Evolutionary conservation across 2,888 invertebrate species (phyloP), one percentile per base, ranked within the genome.

Genomic region (Euzophera pinguis): DNA sequence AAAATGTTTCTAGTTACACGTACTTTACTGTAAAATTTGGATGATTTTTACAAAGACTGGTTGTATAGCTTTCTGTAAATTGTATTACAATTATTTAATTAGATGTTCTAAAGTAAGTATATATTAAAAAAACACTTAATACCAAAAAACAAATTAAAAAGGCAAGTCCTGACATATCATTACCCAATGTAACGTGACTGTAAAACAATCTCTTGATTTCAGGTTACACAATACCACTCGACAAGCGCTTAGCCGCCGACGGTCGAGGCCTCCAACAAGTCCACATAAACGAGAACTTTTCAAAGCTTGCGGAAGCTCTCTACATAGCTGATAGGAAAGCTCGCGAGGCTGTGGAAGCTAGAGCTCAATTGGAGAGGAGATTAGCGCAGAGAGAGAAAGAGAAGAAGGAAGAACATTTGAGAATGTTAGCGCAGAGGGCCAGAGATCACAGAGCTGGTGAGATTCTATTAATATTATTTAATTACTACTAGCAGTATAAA

Each of bases 271-370:
- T 99, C 1, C 99, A 99, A 73, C 97, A 97, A 73, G 95, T 97
- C 1, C 99, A 99, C 78, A 98, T 99, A 53, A 99, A 99, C 78
- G 99, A 99, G 78, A 99, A 99, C 82, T 99, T 99, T 85, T 98
- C 99, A 0, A 99, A 99, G 78, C 91, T 99, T 53, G 97, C 99
- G 0, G 99, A 99, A 78, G 97, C 99, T 0, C 86, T 99, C 48
- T 99, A 99, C 77, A 99, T 99, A 65, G 99, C 99, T 1, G 99
- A 99, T 78, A 86, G 89, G 71, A 99, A 99, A 84, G 99, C 99
- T 0, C 91, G 99, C 43, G 99, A 99, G 81, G 98, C 98, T 0
- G 99, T 99, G 0, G 99, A 99, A 75, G 97, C 98, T 65, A 91
- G 99, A 27, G 98, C 99, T 0, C 98, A 99, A 73, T 89, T 99